Conservation (phyloP, 2,113 vertebrate genomes). For the Etheostoma spectabile region DNA sequence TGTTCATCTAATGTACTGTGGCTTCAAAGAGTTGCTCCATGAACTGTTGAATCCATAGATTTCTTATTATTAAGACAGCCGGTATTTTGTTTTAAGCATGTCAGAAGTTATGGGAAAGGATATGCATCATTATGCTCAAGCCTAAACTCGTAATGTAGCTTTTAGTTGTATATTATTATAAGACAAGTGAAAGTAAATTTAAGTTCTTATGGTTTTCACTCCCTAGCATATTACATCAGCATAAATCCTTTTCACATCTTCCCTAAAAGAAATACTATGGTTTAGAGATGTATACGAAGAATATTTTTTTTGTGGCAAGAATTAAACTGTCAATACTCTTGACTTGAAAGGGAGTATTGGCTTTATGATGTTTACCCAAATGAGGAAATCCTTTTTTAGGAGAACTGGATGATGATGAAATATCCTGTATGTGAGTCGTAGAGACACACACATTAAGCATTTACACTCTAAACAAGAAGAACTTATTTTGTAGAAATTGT, state of each 20-base stretch:
- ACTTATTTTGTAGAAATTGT: background rate
- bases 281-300: background rate
- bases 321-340: background rate
- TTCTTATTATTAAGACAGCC: background rate
- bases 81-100: background rate
- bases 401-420: slow-evolving; percentile 40
- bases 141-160: background rate
- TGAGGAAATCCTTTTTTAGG: slow-evolving; percentile 25
- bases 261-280: background rate
- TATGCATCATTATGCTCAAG: background rate
- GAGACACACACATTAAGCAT: background rate
- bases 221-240: background rate
- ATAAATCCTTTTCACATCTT: background rate
- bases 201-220: background rate
- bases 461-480: background rate
- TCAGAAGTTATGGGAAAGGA: too few species aligned
- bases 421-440: slow-evolving; percentile 28
- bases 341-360: background rate
- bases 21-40: background rate
- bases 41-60: background rate
- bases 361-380: background rate
- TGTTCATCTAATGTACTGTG: slow-evolving; percentile 9
- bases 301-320: background rate
- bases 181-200: background rate
- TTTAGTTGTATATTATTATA: background rate